These are phyloP conservation scores for Andinoacara biseriatus DNA, from an alignment of 2,113 vertebrate species.

Conservation along the genomic window DNA sequence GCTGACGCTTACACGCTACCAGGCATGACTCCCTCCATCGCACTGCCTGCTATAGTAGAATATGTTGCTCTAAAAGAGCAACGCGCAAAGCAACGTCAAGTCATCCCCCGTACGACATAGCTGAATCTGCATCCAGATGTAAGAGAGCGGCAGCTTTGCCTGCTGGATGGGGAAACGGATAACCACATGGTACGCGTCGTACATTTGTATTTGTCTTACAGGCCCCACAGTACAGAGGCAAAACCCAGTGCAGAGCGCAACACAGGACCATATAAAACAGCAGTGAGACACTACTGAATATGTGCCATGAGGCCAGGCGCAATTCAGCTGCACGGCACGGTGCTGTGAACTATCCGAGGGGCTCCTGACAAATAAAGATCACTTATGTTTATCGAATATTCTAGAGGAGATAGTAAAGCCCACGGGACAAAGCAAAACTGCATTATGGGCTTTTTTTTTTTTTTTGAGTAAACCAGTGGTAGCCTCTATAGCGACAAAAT, in stretches of 20 bases:
- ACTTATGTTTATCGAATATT: background rate
- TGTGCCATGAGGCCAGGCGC: slow-evolving; percentile 63
- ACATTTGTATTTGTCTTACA: background rate
- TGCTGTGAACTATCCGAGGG: slow-evolving; percentile 42
- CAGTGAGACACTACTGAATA: slow-evolving; percentile 47
- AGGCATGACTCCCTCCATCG: slow-evolving; percentile 32
- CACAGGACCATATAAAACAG: slow-evolving; percentile 17
- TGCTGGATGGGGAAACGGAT: background rate
- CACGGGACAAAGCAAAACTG: background rate
- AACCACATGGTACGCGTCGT: slow-evolving; percentile 24
- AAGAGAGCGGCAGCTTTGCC: slow-evolving; percentile 12
- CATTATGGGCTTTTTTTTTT: background rate
- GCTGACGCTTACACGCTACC: slow-evolving; percentile 11
- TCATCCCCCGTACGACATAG: slow-evolving; percentile 47
- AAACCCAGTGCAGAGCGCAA: background rate
- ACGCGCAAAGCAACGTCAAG: slow-evolving; percentile 48
- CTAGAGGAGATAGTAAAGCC: background rate
- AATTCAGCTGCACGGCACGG: slow-evolving; percentile 47
- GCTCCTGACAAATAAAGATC: slow-evolving; percentile 46
- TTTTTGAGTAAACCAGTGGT: slow-evolving; percentile 6
- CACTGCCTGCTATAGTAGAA: slow-evolving; percentile 12
- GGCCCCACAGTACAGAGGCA: slow-evolving; percentile 14
- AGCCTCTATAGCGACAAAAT: slow-evolving; percentile 17
- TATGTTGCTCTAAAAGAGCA: slow-evolving; percentile 18
- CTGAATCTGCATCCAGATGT: slow-evolving; percentile 64